Conservation (phyloP, 2,797 vertebrate species). For the Myioborus melanocephalus region DNA sequence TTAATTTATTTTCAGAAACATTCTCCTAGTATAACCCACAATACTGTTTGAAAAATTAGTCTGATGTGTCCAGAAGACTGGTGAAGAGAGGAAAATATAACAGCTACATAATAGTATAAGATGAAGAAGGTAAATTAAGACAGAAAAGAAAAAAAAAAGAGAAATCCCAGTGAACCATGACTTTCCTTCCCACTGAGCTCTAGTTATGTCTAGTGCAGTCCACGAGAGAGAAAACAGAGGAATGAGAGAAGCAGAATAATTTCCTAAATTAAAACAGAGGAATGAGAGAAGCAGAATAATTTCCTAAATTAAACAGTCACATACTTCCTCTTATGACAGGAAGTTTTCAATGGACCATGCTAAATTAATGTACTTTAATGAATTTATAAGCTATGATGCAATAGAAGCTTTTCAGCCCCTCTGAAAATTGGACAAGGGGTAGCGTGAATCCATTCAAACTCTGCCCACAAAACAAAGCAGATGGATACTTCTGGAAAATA, state of each 20-base stretch:
- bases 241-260: slow-evolving; percentile 29
- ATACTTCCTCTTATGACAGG: slow-evolving; percentile 48
- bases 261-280: slow-evolving; percentile 23
- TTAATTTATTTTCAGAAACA: background rate
- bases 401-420: slow-evolving; percentile 45
- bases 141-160: background rate
- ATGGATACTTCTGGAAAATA: slow-evolving; percentile 48
- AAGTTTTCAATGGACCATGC: slow-evolving; percentile 45
- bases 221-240: background rate
- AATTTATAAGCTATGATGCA: slow-evolving; percentile 61
- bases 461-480: slow-evolving; percentile 53
- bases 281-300: slow-evolving; percentile 28
- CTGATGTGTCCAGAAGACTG: background rate
- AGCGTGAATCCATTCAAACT: background rate
- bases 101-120: background rate
- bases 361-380: slow-evolving; percentile 44
- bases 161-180: background rate
- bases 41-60: background rate
- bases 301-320: slow-evolving; percentile 31
- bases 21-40: background rate
- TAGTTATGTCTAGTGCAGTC: background rate
- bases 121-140: background rate
- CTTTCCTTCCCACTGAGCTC: background rate
- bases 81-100: background rate
- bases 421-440: slow-evolving; percentile 4